Percentiles rank a stretch among this genome's conserved stretches.
These are phyloP conservation scores for Platygyra sinensis DNA, from an alignment of 64 coral and sea anemone genomes.

Conservation along the genomic window DNA sequence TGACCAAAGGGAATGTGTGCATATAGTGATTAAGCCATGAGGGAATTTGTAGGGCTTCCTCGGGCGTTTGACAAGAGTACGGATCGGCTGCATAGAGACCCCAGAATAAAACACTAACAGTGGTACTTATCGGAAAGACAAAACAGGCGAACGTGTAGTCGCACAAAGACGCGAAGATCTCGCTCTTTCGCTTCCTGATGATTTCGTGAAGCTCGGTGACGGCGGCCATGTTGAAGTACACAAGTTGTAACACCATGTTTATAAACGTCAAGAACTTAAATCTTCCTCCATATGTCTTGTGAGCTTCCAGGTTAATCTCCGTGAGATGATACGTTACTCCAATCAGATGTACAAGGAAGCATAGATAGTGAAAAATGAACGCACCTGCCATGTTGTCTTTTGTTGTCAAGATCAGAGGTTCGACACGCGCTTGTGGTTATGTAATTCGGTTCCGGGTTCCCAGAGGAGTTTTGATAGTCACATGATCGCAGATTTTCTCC, in stretches of 20 bases:
- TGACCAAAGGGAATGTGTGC: slow-evolving; percentile 77
- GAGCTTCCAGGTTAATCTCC: slow-evolving; percentile 59
- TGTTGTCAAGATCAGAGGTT: not conserved
- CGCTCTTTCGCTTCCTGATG: slow-evolving; percentile 69
- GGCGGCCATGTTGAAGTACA: slow-evolving; percentile 80
- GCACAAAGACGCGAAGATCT: slow-evolving; percentile 76
- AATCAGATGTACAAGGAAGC: slow-evolving; percentile 72
- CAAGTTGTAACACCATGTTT: slow-evolving; percentile 85
- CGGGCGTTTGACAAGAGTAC: slow-evolving; percentile 63
- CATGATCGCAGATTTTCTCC: no score
- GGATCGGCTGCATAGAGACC: slow-evolving; percentile 72
- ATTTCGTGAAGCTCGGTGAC: slow-evolving; percentile 79
- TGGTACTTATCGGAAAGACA: slow-evolving; percentile 74
- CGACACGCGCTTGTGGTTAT: no score
- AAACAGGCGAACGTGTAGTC: slow-evolving; percentile 76
- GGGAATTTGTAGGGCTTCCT: slow-evolving; percentile 70
- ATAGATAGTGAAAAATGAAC: slow-evolving; percentile 77
- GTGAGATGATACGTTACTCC: slow-evolving; percentile 71
- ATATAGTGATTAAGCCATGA: slow-evolving; percentile 87
- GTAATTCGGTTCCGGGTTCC: no score
- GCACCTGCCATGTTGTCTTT: slow-evolving; percentile 44
- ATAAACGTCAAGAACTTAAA: slow-evolving; percentile 91
- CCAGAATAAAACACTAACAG: slow-evolving; percentile 78
- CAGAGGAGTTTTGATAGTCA: no score
- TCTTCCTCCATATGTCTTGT: slow-evolving; percentile 74